Percentiles rank a stretch among this genome's conserved stretches.
Evolutionary conservation across 2,113 vertebrate species (phyloP).

Genomic region (Zingel zingel): DNA sequence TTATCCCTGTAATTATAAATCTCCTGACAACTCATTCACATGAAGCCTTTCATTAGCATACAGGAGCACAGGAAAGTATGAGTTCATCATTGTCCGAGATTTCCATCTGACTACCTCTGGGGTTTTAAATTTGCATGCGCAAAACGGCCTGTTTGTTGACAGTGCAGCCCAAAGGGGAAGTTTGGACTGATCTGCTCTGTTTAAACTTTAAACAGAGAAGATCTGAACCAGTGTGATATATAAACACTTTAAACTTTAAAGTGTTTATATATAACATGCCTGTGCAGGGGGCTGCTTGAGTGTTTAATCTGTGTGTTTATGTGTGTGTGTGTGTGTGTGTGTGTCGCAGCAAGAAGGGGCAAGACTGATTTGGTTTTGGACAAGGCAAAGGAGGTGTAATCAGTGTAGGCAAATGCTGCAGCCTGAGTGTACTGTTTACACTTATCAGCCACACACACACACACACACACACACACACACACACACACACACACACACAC

Average conservation of each 20-base stretch:
- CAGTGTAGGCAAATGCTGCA: constrained; percentile 65
- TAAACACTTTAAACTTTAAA: background rate
- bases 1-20: constrained; percentile 69
- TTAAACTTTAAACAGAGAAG: background rate
- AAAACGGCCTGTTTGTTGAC: constrained; percentile 61
- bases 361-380: constrained; percentile 49
- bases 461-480: constrained; percentile 45
- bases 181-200: constrained; percentile 28
- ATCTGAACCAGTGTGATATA: too few relatives aligned
- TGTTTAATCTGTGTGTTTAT: constrained; percentile 52
- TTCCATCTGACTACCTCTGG: constrained; percentile 42
- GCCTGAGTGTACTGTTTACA: constrained; percentile 66
- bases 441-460: constrained; percentile 58
- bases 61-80: constrained; percentile 63
- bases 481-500: constrained; percentile 39
- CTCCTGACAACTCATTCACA: constrained; percentile 59
- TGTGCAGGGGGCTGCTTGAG: constrained; percentile 17
- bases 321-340: constrained; percentile 15
- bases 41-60: constrained; percentile 70
- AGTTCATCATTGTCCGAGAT: constrained; percentile 61
- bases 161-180: constrained; percentile 47
- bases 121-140: constrained; percentile 54
- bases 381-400: constrained; percentile 67
- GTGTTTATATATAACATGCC: constrained; percentile 53
- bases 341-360: constrained; percentile 18